Evolutionary conservation across 2,888 invertebrate species (phyloP).

Genomic region (Trissonchulus sp.): DNA sequence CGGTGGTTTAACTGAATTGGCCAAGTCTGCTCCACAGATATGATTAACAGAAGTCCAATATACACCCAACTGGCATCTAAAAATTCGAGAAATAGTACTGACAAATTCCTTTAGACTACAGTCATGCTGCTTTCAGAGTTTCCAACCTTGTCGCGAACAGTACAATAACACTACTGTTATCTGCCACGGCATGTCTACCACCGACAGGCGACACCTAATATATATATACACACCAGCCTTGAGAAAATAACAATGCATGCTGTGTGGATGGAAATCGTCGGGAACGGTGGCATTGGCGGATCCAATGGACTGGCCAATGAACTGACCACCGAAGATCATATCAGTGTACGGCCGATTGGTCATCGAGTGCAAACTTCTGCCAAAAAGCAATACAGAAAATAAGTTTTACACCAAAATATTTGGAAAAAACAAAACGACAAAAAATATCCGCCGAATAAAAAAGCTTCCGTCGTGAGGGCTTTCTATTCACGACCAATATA

Average conservation of each 20-base stretch:
- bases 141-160: too few relatives aligned
- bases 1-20: too few relatives aligned
- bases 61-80: too few relatives aligned
- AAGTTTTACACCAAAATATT: neutral
- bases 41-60: too few relatives aligned
- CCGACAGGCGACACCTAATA: neutral
- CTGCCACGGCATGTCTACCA: neutral
- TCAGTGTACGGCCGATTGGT: neutral
- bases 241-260: constrained; percentile 55
- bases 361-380: constrained; percentile 24
- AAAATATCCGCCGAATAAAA: too few relatives aligned
- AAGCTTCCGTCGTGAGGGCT: too few relatives aligned
- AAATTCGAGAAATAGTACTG: too few relatives aligned
- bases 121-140: too few relatives aligned
- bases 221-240: constrained; percentile 45
- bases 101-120: too few relatives aligned
- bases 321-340: constrained; percentile 54
- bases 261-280: constrained; percentile 51
- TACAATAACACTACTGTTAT: too few relatives aligned
- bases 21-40: too few relatives aligned
- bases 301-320: constrained; percentile 54
- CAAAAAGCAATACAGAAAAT: neutral
- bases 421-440: neutral
- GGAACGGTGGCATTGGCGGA: constrained; percentile 54
- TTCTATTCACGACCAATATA: too few relatives aligned